phyloP scores from a whole-genome alignment of 2,113 vertebrate species.

The Gopherus evgoodei region DNA sequence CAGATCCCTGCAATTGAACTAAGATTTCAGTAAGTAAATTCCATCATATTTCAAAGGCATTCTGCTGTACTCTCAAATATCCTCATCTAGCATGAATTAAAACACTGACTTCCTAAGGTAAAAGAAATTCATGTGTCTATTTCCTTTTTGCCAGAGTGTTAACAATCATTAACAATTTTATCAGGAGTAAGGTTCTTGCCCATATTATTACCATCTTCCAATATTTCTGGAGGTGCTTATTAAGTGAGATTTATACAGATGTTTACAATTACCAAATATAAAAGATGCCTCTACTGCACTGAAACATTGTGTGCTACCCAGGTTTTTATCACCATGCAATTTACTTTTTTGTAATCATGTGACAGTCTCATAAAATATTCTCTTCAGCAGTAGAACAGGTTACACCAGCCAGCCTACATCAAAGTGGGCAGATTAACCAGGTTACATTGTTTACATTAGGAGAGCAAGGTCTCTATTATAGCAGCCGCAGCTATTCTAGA shows the following conservation, averaged over 20 bases:
- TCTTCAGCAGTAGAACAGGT: neutral
- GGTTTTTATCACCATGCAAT: neutral
- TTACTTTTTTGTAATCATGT: neutral
- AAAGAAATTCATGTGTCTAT: neutral
- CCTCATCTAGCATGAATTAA: constrained; percentile 7
- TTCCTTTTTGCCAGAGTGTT: neutral
- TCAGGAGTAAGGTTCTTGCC: constrained; percentile 25
- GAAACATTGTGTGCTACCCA: neutral
- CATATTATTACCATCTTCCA: neutral
- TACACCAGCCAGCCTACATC: neutral
- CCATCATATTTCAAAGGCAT: constrained; percentile 13
- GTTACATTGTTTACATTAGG: neutral
- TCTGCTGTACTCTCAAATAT: constrained; percentile 23
- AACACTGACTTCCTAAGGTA: neutral
- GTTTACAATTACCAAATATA: neutral
- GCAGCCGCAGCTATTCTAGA: neutral
- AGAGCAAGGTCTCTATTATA: neutral
- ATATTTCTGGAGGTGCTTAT: constrained; percentile 6
- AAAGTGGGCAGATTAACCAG: neutral
- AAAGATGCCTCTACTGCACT: neutral
- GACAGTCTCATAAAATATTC: neutral
- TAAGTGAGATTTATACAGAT: neutral
- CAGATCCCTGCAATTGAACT: constrained; percentile 17
- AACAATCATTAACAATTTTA: neutral
- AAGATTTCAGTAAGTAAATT: constrained; percentile 10